Evolutionary conservation across 2,888 invertebrate genomes (phyloP), one percentile per base, ranked within the genome.

Genomic region (Protodeltote pygarga): DNA sequence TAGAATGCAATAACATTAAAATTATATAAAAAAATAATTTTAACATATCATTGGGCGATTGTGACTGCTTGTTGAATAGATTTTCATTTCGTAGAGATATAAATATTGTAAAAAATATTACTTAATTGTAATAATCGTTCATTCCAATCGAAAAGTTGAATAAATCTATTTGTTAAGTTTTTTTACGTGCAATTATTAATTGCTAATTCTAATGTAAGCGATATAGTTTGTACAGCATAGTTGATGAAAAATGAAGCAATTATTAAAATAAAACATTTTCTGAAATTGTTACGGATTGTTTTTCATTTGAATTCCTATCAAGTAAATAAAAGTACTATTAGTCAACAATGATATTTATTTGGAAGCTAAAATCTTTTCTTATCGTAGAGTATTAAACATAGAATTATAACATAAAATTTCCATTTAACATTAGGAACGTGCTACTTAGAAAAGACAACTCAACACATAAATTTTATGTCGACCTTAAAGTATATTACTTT

Each of bases 31-130:
- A n/a, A 65, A 88, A 87, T 87, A 89, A 89, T 89, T 91, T 89
- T 88, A 90, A 92, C 92, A 92, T 92, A 92, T 92, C 92, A 92
- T 91, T 90, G 92, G 80, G 92, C 92, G 92, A 92, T 92, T 92
- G 92, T 92, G 92, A 92, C 89, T 87, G 92, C 92, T 92, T 92
- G 87, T 90, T 91, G 85, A 83, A 77, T 79, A 88, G 81, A 83
- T 81, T 87, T 88, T 92, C 85, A 87, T 89, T 89, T 90, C 51
- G 85, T 89, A 89, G 87, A 77, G 65, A 81, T 87, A 87, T 81
- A 85, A 85, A 87, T 89, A 89, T 83, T 92, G 91, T 91, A 89
- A 89, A 87, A 83, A 72, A 77, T 82, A 85, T 85, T 87, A 86
- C 83, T 75, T 87, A n/a, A 85, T 81, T 82, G 83, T 89, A 87